Percentiles rank a stretch among this genome's conserved stretches.
These are phyloP conservation scores for Chinchilla lanigera DNA, from an alignment of 2,113 vertebrate genomes.

Conservation along the genomic window DNA sequence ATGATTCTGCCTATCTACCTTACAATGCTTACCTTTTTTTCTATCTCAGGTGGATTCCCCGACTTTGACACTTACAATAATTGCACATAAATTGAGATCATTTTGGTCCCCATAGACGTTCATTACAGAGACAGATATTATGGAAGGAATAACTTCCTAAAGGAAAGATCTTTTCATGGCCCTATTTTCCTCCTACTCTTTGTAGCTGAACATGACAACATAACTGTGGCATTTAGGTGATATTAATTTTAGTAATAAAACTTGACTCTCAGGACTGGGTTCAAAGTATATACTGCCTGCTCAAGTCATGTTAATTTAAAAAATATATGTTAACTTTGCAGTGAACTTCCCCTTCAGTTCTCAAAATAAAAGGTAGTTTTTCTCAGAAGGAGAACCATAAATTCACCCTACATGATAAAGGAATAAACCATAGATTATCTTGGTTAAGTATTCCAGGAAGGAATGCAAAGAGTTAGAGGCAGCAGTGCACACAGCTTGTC, in stretches of 20 bases:
- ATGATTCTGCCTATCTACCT: neutral
- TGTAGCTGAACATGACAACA: neutral
- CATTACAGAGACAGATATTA: neutral
- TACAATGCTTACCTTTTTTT: neutral
- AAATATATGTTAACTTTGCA: slow-evolving; percentile 12
- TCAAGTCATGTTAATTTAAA: neutral
- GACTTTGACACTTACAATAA: neutral
- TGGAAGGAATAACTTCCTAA: neutral
- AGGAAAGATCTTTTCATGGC: neutral
- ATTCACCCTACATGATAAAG: neutral
- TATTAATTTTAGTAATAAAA: slow-evolving; percentile 15
- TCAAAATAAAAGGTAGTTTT: slow-evolving; percentile 31
- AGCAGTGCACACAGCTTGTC: neutral
- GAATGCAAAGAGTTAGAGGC: neutral
- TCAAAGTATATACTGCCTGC: neutral
- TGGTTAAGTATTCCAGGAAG: neutral
- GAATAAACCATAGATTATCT: neutral
- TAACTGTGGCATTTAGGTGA: neutral
- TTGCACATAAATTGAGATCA: slow-evolving; percentile 6
- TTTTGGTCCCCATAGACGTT: neutral
- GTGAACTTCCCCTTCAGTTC: neutral
- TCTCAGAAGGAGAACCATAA: neutral
- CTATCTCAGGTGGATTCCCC: neutral
- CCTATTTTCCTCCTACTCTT: neutral
- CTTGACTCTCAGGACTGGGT: neutral